Evolutionary conservation across 2,888 invertebrate genomes (phyloP).

Genomic region (Meandrusa payeni): DNA sequence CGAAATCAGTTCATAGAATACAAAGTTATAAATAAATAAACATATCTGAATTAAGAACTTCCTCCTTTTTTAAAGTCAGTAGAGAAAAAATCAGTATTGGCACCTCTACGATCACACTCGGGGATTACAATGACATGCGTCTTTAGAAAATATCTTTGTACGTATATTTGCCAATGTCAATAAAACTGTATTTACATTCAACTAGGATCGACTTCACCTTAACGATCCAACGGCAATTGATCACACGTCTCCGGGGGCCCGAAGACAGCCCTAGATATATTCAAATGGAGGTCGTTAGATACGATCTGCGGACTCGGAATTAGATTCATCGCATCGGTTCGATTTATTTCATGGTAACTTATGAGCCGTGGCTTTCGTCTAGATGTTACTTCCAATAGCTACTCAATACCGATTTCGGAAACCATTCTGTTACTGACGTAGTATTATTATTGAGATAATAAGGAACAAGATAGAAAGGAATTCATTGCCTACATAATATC

Average conservation of each 20-base stretch:
- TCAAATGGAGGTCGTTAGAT: conserved; percentile 26
- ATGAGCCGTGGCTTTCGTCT: conserved; percentile 16
- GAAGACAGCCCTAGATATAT: conserved; percentile 24
- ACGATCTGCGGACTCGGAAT: conserved; percentile 23
- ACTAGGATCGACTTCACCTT: conserved; percentile 19
- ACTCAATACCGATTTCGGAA: neutral
- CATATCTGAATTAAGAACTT: no score
- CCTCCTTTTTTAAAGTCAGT: no score
- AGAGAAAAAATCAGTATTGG: no score
- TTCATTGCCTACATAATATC: no score
- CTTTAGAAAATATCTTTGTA: neutral
- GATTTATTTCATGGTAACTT: conserved; percentile 22
- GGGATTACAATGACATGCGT: conserved; percentile 12
- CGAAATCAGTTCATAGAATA: no score
- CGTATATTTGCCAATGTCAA: neutral
- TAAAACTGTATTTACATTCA: conserved; percentile 20
- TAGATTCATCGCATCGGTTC: conserved; percentile 23
- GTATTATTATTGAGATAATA: no score
- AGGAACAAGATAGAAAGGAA: no score
- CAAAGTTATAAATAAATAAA: no score
- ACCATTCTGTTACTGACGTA: neutral
- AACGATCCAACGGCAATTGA: conserved; percentile 18
- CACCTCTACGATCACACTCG: neutral
- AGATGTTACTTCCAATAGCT: neutral
- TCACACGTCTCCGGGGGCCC: conserved; percentile 23